Base-by-base conservation (phyloP, 2,797 vertebrate genomes). In the Coccyzus lansbergi region DNA sequence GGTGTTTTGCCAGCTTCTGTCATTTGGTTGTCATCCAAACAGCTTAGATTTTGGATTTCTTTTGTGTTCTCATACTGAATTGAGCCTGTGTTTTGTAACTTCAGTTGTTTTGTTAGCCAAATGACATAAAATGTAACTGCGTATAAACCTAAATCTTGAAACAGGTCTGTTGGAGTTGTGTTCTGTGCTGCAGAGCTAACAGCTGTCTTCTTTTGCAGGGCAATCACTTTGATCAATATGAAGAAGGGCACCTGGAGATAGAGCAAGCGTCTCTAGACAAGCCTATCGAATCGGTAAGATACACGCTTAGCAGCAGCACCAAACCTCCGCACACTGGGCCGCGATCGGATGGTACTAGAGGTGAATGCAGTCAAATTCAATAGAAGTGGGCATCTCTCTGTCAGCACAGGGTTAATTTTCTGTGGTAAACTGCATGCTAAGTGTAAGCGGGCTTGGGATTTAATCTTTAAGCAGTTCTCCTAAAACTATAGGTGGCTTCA, bases 221-320 rank as follows among this genome's bases (percentile, higher is more conserved):
- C 95, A 99, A 99, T 98, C 99, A 99, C 98, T 99, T 99, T 98
- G 99, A 99, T 98, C 99, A 99, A 21, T 99, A 99, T 98, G 99
- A 99, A 97, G 99, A 99, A 95, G 99, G 99, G 96, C 99, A 99
- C 96, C 97, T 99, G 98, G 99, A 99, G 97, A 98, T 99, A 96
- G 99, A 99, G 95, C 99, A 99, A 96, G 99, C 99, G 0, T 99
- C 99, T 93, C 97, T 99, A 97, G 99, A 99, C 98, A 99, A 99
- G 98, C 99, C 99, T 95, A 99, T 99, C 94, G 99, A 99, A 99
- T 98, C 99, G 99, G 99, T 99, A 99, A 99, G 99, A 97, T 94
- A 78, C 60, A 96, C 76, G 91, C 42, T 12, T 75, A 22, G 16
- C 91, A 76, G 98, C 94, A 97, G 36, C 96, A 18, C 68, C 97